Evolutionary conservation across 2,113 vertebrate species (phyloP).

Genomic region (Elephas maximus): DNA sequence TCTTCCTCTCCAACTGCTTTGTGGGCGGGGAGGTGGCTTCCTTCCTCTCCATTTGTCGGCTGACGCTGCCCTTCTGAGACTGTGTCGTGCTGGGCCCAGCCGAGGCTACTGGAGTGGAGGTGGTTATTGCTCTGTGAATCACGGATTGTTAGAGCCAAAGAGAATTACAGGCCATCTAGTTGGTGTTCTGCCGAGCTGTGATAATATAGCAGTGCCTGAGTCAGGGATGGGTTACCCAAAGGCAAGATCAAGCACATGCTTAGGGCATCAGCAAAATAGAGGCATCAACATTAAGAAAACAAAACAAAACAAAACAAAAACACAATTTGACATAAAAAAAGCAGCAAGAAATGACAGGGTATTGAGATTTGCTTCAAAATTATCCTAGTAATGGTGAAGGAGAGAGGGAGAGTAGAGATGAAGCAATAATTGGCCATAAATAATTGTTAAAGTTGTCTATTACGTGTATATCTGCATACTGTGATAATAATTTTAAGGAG

Average conservation of each 20-base stretch:
- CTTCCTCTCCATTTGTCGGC: neutral
- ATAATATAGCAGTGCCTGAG: rapidly evolving
- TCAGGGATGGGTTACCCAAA: rapidly evolving
- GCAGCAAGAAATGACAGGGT: neutral
- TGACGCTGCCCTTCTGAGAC: neutral
- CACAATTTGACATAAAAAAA: no score
- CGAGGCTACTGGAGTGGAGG: neutral
- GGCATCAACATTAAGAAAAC: neutral
- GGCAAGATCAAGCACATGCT: neutral
- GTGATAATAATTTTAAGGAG: neutral
- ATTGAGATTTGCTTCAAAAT: neutral
- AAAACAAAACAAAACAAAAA: neutral
- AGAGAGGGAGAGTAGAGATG: neutral
- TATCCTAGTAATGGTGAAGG: neutral
- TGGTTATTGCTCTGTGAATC: neutral
- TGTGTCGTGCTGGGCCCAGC: neutral
- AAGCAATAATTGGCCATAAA: neutral
- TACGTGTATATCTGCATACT: neutral
- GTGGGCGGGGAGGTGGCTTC: rapidly evolving
- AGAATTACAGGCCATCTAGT: neutral
- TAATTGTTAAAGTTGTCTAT: neutral
- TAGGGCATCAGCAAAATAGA: neutral
- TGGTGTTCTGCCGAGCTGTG: neutral
- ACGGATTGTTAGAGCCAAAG: neutral
- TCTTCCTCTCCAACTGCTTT: neutral